These are phyloP conservation scores for Danionella cerebrum DNA, from an alignment of 2,113 vertebrate species.

Conservation along the genomic window DNA sequence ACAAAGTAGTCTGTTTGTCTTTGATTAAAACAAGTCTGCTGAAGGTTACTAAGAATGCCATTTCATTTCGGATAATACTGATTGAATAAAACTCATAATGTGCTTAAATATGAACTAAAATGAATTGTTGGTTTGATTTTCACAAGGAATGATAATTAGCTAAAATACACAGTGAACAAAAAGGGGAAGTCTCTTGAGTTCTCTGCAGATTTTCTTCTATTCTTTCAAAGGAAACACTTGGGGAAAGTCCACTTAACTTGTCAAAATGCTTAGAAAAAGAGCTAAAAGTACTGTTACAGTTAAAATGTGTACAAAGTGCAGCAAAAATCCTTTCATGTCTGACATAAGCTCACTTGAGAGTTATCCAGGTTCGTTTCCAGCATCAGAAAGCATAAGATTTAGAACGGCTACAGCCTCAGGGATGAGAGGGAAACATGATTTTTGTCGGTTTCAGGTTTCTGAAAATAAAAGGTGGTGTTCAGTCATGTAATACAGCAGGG, in stretches of 20 bases:
- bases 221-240: neutral
- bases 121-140: no score
- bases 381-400: neutral
- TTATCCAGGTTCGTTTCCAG: conserved; percentile 3
- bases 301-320: conserved; percentile 12
- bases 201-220: neutral
- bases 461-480: neutral
- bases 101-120: neutral
- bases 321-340: conserved; percentile 34
- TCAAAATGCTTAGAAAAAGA: conserved; percentile 14
- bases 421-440: neutral
- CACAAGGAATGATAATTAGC: no score
- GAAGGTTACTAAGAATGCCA: neutral
- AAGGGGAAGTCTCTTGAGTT: neutral
- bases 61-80: neutral
- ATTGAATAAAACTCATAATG: neutral
- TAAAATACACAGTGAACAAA: neutral
- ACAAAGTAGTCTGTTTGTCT: no score
- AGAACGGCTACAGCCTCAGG: neutral
- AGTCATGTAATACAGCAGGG: neutral
- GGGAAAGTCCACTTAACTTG: neutral
- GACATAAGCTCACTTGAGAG: conserved; percentile 29
- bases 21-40: no score
- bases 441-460: no score
- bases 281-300: conserved; percentile 1